These are phyloP conservation scores for Acridotheres tristis DNA, from an alignment of 2,797 vertebrate genomes.

Conservation along the genomic window DNA sequence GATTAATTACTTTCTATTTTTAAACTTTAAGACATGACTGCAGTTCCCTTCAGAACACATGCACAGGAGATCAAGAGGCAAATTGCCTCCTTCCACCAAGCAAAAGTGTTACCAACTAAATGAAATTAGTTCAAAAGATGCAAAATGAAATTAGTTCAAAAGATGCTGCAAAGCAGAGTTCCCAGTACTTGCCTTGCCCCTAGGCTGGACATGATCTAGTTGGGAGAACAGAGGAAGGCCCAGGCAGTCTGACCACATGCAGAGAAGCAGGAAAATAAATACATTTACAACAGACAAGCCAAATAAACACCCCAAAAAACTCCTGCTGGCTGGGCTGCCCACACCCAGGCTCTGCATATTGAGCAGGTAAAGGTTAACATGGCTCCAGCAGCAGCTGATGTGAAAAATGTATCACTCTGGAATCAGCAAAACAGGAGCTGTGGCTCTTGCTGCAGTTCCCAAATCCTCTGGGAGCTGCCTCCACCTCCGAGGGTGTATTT, in stretches of 20 bases:
- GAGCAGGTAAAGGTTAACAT: background rate
- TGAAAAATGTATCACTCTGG: rapidly evolving
- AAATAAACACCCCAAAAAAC: background rate
- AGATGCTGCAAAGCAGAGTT: background rate
- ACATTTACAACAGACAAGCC: background rate
- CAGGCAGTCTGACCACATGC: no score
- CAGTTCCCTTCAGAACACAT: background rate
- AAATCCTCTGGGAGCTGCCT: background rate
- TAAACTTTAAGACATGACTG: background rate
- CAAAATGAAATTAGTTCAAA: background rate
- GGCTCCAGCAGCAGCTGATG: background rate
- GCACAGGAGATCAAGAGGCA: background rate
- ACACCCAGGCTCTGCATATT: background rate
- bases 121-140: background rate
- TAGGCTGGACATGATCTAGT: background rate
- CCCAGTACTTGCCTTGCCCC: background rate
- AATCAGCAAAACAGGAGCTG: background rate
- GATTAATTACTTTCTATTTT: constrained; percentile 59
- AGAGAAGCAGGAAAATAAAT: background rate
- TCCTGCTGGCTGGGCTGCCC: background rate
- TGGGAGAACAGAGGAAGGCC: background rate
- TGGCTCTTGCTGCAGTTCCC: background rate
- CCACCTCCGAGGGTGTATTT: background rate
- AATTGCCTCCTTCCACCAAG: background rate
- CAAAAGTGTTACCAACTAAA: background rate